phyloP scores from a whole-genome alignment of 2,888 invertebrate genomes.

The Kryphioiulus occultus region DNA sequence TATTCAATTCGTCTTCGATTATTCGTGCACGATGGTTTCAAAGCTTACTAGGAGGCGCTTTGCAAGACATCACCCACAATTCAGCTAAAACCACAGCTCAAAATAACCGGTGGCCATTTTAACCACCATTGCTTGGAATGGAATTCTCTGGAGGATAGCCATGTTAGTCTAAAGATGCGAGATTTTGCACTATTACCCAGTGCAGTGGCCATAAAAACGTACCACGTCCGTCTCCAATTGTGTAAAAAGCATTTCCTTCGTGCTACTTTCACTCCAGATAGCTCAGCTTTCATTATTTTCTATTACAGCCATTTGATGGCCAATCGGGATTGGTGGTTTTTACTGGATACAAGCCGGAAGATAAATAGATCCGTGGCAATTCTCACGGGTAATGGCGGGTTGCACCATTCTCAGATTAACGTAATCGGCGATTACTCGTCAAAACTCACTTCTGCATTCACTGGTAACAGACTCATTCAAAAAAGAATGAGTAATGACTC shows the following conservation, averaged over 20 bases:
- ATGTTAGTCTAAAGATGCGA: not conserved
- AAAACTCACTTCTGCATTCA: too few relatives aligned
- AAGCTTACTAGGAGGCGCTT: not conserved
- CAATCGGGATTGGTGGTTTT: not conserved
- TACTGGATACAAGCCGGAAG: not conserved
- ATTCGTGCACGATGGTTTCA: not conserved
- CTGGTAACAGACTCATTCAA: too few relatives aligned
- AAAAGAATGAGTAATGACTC: too few relatives aligned
- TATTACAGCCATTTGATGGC: slow-evolving; percentile 13
- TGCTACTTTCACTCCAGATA: not conserved
- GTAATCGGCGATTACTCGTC: not conserved
- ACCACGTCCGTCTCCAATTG: slow-evolving; percentile 16
- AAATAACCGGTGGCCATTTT: not conserved
- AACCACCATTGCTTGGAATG: not conserved
- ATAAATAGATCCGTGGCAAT: not conserved
- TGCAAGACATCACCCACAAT: not conserved
- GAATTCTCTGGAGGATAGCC: not conserved
- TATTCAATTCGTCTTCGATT: not conserved
- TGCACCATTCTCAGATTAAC: not conserved
- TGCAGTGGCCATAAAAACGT: slow-evolving; percentile 7
- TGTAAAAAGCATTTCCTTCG: not conserved
- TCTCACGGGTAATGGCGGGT: not conserved
- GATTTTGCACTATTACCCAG: not conserved
- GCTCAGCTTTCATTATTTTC: slow-evolving; percentile 28
- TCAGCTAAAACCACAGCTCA: not conserved